Conservation (phyloP, 2,888 invertebrate species). For the Eudasyphora cyanicolor region DNA sequence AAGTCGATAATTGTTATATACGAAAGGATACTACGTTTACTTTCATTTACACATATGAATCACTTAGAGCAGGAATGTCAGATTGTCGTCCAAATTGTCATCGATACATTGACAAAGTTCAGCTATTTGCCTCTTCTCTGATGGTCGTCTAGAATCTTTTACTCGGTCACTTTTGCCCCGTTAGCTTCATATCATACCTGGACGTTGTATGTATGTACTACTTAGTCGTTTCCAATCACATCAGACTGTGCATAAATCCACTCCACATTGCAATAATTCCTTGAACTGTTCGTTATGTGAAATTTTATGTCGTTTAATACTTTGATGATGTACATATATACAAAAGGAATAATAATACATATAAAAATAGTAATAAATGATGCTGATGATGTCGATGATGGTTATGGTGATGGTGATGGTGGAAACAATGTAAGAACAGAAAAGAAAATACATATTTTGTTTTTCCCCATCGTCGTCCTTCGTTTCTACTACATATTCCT, state of each 20-base stretch:
- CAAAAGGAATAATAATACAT: conserved; percentile 25
- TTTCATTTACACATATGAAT: too few species aligned
- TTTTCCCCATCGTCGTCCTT: neutral
- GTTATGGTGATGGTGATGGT: too few species aligned
- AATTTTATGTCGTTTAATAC: neutral
- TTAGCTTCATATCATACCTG: too few species aligned
- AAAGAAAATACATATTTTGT: neutral
- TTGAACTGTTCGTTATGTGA: neutral
- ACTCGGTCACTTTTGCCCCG: too few species aligned
- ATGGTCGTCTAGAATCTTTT: too few species aligned
- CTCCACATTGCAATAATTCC: conserved; percentile 1
- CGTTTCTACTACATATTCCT: conserved; percentile 8
- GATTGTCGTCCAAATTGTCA: too few species aligned
- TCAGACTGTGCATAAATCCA: neutral
- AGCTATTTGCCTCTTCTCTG: too few species aligned
- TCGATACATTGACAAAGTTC: too few species aligned
- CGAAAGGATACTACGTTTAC: too few species aligned
- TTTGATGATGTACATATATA: conserved; percentile 25
- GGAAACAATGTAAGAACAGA: conserved; percentile 1
- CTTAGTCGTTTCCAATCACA: neutral
- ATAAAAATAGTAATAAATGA: conserved; percentile 12
- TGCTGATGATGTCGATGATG: too few species aligned
- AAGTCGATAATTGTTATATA: too few species aligned
- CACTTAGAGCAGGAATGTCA: too few species aligned
- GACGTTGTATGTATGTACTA: conserved; percentile 23